Percentiles rank a stretch among this genome's conserved stretches.
Evolutionary conservation across 2,888 invertebrate species (phyloP).

Genomic region (Nephrotoma appendiculata): DNA sequence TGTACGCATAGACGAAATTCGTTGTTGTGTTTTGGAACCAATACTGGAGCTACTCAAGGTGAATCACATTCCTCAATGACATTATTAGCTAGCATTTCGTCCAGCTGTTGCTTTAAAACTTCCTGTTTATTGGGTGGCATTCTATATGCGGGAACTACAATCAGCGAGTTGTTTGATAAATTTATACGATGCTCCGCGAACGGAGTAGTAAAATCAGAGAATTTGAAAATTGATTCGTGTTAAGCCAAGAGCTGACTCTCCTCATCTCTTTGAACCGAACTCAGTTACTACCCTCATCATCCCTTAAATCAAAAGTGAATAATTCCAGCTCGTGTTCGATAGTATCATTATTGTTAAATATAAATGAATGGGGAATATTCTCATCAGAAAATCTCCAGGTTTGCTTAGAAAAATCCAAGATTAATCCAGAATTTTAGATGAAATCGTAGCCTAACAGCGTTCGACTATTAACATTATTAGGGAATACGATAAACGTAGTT

Average conservation of each 20-base stretch:
- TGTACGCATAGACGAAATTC: background rate
- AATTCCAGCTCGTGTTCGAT: background rate
- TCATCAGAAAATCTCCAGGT: no score
- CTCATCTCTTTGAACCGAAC: no score
- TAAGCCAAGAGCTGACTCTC: no score
- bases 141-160: background rate
- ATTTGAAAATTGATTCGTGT: no score
- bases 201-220: no score
- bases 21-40: background rate
- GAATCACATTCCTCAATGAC: background rate
- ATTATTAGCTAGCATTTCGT: background rate
- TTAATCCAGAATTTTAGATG: no score
- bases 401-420: no score
- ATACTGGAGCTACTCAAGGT: background rate
- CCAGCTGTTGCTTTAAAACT: background rate
- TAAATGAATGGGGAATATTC: no score
- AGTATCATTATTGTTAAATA: background rate
- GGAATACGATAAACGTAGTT: background rate
- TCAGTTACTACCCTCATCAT: no score
- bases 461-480: background rate
- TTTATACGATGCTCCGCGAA: background rate
- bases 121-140: background rate
- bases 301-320: background rate
- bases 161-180: background rate
- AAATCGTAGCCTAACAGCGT: background rate